These are phyloP conservation scores for Bombus huntii DNA, from an alignment of 1,140 invertebrate genomes.

Conservation along the genomic window DNA sequence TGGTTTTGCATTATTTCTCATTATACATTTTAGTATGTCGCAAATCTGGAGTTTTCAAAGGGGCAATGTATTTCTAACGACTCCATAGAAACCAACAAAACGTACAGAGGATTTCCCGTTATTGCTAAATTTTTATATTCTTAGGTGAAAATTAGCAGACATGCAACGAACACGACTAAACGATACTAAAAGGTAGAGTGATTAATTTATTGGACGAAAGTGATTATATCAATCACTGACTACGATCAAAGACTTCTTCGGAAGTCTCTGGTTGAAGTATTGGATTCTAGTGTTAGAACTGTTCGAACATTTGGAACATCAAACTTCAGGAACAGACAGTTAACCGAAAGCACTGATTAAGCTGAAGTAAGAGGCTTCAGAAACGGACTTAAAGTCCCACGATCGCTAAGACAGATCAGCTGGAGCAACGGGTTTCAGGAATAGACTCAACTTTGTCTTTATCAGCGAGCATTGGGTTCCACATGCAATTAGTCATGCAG, in stretches of 20 bases:
- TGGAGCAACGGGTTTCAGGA: not conserved
- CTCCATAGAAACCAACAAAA: no score
- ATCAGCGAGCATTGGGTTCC: not conserved
- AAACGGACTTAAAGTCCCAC: not conserved
- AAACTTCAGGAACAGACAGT: not conserved
- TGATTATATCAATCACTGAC: not conserved
- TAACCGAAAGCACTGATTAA: not conserved
- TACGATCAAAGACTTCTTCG: not conserved
- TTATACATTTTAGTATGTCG: no score
- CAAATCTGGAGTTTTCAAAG: no score
- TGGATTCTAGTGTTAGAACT: not conserved
- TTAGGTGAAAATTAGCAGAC: no score
- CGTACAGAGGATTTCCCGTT: no score
- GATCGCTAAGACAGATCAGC: not conserved
- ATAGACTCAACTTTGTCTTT: not conserved
- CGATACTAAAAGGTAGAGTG: not conserved
- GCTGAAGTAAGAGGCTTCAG: not conserved
- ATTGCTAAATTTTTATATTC: no score
- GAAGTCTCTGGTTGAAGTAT: not conserved
- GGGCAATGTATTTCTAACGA: no score
- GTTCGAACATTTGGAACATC: not conserved
- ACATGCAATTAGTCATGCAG: not conserved
- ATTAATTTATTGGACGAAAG: not conserved
- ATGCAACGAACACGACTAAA: no score
- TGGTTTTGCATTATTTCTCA: no score